These are phyloP conservation scores for Eurytemora carolleeae DNA, from an alignment of 1,140 invertebrate species.

Conservation along the genomic window DNA sequence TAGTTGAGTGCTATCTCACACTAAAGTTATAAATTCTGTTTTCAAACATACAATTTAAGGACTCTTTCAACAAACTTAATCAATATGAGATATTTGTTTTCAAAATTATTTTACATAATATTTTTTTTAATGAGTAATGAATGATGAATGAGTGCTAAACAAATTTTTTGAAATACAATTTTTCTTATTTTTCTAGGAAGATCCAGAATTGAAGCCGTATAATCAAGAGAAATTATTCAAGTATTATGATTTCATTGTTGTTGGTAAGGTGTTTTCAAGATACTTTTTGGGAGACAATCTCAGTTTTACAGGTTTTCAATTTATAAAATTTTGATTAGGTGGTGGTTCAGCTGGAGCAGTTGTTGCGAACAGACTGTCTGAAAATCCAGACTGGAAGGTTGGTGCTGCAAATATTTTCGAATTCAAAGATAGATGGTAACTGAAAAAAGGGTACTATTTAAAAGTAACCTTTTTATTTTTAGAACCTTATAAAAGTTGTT, in stretches of 20 bases:
- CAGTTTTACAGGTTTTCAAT: slow-evolving; percentile 29
- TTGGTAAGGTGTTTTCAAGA: no score
- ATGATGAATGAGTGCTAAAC: no score
- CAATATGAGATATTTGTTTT: not conserved
- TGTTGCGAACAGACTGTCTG: slow-evolving; percentile 72
- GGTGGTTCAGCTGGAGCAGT: slow-evolving; percentile 84
- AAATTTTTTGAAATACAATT: no score
- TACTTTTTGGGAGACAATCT: no score
- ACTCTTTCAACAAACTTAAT: not conserved
- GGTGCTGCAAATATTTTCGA: no score
- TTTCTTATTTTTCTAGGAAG: not conserved
- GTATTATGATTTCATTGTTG: not conserved
- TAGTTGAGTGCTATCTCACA: not conserved
- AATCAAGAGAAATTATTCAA: not conserved
- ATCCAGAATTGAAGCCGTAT: not conserved
- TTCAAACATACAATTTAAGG: not conserved
- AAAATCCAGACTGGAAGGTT: slow-evolving; percentile 28
- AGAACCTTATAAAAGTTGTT: no score
- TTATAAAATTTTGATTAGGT: slow-evolving; percentile 36
- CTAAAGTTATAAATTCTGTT: not conserved
- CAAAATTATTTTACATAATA: not conserved
- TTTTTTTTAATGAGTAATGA: no score
- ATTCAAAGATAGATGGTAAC: no score
- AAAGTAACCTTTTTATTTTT: no score
- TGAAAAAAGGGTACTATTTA: no score